Evolutionary conservation across 2,888 invertebrate species (phyloP), one percentile per base, ranked within the genome.

Genomic region (Cheilosia soror): DNA sequence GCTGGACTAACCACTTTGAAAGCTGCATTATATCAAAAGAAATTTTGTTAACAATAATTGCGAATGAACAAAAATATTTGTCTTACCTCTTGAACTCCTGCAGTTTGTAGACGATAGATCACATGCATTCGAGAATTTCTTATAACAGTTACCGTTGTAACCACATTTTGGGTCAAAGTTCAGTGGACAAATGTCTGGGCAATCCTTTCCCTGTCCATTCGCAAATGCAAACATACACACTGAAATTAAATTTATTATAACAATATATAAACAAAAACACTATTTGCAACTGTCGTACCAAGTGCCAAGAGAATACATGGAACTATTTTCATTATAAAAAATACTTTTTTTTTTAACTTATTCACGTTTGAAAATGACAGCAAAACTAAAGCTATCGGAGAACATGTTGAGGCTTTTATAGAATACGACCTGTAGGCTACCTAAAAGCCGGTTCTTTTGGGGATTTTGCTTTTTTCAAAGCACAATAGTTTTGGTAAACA

Each of bases 81-180:
- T 37, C 4, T 58, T 53, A 79, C 79, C 66, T 66, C 40, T 47
- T 7, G 15, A 4, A n/a, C 37, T 60, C n/a, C 53, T 66, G 29
- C 79, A 80, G 33, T 66, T 80, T 5, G 66, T 11, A 1, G 29
- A 0, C 13, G 27, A 6, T 0, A 80, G 25, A 40, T 20, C 58
- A 25, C 79, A 80, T n/a, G 2, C 2, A 47, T 66, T 80, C 0
- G 79, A 55, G 27, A 80, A 80, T 40, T 66, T n/a, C 2, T 44
- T 20, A 13, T 73, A 72, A 58, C 79, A 80, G 13, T 53, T 13
- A 42, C 73, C 73, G 40, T 80, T 60, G 29, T 60, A 73, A 5
- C 79, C 79, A 47, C 79, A 80, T 31, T 27, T 44, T 31, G 79
- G 79, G 31, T n/a, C 60, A 66, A 20, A 73, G 7, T 15, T 20